A percentile compares a stretch with the other conserved stretches of the same genome.
These are phyloP conservation scores for Salvator merianae DNA, from an alignment of 2,113 vertebrate genomes.

Conservation along the genomic window DNA sequence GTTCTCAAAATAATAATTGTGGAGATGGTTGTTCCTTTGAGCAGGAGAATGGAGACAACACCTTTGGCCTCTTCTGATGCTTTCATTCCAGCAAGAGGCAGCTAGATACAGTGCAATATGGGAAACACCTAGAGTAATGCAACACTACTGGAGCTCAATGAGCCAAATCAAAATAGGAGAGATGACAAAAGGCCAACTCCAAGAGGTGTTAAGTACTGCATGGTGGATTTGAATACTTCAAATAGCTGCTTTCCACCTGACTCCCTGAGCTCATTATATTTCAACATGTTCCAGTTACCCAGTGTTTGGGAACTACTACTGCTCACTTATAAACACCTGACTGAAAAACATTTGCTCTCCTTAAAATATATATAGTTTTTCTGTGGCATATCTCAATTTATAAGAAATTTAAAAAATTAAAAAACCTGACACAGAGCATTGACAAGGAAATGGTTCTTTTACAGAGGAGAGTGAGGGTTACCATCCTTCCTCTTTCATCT, in stretches of 20 bases:
- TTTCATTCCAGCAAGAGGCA: not conserved
- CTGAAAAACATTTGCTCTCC: not conserved
- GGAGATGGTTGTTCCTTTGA: not conserved
- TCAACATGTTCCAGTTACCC: not conserved
- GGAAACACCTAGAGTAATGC: not conserved
- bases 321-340: not conserved
- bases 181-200: not conserved
- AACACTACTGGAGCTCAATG: not conserved
- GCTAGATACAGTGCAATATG: not conserved
- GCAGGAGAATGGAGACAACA: not conserved
- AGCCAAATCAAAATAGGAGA: not conserved
- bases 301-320: not conserved
- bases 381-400: conserved; percentile 6
- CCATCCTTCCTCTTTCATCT: too few species aligned
- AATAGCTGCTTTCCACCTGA: not conserved
- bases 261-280: not conserved
- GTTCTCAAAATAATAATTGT: too few species aligned
- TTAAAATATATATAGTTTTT: not conserved
- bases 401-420: not conserved
- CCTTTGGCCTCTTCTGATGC: not conserved
- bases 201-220: not conserved
- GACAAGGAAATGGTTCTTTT: conserved; percentile 6
- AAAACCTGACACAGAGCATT: conserved; percentile 14
- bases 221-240: not conserved
- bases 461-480: not conserved